phyloP scores from a whole-genome alignment of 2,888 invertebrate genomes.

The Artemia sinica region DNA sequence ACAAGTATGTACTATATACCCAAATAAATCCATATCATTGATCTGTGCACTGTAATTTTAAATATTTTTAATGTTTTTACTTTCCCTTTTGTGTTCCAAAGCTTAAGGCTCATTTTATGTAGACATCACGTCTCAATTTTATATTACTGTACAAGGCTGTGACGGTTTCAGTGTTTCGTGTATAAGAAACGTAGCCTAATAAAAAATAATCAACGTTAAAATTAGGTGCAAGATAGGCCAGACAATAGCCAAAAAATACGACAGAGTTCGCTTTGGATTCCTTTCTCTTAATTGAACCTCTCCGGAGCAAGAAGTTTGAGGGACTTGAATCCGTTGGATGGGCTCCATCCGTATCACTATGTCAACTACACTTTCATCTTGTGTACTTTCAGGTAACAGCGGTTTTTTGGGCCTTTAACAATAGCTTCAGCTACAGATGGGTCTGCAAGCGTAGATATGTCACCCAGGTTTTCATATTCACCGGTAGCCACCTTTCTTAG shows the following conservation, averaged over 20 bases:
- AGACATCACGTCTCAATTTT: no score
- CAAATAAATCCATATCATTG: no score
- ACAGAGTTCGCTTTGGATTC: background rate
- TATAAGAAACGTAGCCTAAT: no score
- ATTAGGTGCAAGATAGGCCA: no score
- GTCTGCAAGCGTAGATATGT: conserved; percentile 39
- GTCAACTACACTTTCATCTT: background rate
- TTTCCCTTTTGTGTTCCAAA: no score
- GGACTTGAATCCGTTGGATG: background rate
- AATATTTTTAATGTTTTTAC: no score
- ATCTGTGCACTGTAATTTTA: no score
- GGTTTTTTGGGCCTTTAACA: conserved; percentile 23
- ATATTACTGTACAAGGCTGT: no score
- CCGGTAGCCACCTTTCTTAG: conserved; percentile 34
- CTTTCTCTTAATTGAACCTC: background rate
- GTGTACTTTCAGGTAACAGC: background rate
- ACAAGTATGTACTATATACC: no score
- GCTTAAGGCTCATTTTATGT: no score
- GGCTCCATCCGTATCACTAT: background rate
- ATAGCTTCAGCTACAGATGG: conserved; percentile 33
- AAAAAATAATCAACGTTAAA: no score
- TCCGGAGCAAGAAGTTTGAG: background rate
- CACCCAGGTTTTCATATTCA: conserved; percentile 36
- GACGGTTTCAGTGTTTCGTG: no score
- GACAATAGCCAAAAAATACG: background rate